Base-by-base conservation (phyloP, 2,113 vertebrate genomes). In the Calidris pygmaea region DNA sequence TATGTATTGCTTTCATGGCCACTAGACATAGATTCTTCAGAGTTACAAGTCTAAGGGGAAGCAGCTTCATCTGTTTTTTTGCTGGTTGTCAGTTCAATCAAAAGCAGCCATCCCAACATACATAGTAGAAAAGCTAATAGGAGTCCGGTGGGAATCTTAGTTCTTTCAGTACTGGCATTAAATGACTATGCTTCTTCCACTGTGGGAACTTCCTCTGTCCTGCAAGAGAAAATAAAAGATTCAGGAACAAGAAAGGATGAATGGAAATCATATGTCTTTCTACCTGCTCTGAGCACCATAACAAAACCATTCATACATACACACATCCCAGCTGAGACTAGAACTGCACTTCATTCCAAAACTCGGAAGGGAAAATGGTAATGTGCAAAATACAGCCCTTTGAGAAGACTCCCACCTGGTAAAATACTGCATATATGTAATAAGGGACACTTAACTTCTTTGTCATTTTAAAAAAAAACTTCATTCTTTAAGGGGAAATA, bases 141-240 rank as follows among this genome's bases (percentile, higher is more conserved):
- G 14, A 85, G 23, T 91, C 77, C 9, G 0, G 12, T 43, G 45
- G 45, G 62, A 96, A 73, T 92, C 12, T 78, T 23, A 23, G 43
- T 66, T 79, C 84, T 87, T 97, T 70, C 58, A 70, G 48, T 48
- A 62, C 12, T 62, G 66, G 48, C 81, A 79, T 95, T 98, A 98
- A 96, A 99, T 99, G 96, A 99, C 98, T 91, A 99, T 97, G 81
- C 98, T 99, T 95, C 96, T 98, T 96, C 97, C 98, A 93, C 99
- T 99, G 97, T 98, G 98, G 92, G 99, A 99, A 98, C 99, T 99
- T 96, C 95, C 98, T 97, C 97, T 98, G 93, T 99, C 99, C 99
- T 99, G 96, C 85, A 97, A 97, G 92, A 98, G 68, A 98, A 97
- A 97, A 97, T 3, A 73, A 88, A 76, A 93, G 6, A 89, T 48